These are phyloP conservation scores for Datnioides undecimradiatus DNA, from an alignment of 2,113 vertebrate genomes.

Conservation along the genomic window DNA sequence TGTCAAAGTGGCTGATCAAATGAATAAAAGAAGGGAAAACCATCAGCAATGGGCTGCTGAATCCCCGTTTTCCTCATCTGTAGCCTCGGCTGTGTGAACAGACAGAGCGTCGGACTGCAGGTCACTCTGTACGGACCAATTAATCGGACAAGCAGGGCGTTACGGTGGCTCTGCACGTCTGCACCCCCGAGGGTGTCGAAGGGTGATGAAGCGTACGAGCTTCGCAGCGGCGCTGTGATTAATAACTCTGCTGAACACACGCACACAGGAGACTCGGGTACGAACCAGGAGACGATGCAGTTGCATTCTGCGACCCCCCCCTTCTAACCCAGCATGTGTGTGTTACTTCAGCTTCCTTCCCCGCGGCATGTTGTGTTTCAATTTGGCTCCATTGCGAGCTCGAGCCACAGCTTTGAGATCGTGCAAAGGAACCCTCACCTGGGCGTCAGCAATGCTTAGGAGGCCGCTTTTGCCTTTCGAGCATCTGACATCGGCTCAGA, in stretches of 20 bases:
- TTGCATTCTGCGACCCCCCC: slow-evolving; percentile 19
- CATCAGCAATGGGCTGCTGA: neutral
- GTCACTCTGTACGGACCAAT: slow-evolving; percentile 4
- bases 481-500: no score
- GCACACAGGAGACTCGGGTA: slow-evolving; percentile 12
- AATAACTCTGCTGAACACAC: slow-evolving; percentile 52
- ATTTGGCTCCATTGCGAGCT: neutral
- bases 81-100: neutral
- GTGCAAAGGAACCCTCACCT: neutral
- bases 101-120: neutral
- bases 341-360: neutral
- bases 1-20: neutral
- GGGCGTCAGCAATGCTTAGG: no score
- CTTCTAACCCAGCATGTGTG: neutral
- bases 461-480: no score
- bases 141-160: slow-evolving; percentile 1
- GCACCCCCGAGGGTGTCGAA: slow-evolving; percentile 5
- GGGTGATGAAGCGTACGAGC: slow-evolving; percentile 25
- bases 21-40: neutral
- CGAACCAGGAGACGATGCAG: slow-evolving; percentile 27
- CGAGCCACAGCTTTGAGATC: neutral
- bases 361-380: neutral
- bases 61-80: neutral
- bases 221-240: slow-evolving; percentile 35
- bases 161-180: slow-evolving; percentile 26